Evolutionary conservation across 1,140 invertebrate genomes (phyloP).

Genomic region (Thrips palmi): DNA sequence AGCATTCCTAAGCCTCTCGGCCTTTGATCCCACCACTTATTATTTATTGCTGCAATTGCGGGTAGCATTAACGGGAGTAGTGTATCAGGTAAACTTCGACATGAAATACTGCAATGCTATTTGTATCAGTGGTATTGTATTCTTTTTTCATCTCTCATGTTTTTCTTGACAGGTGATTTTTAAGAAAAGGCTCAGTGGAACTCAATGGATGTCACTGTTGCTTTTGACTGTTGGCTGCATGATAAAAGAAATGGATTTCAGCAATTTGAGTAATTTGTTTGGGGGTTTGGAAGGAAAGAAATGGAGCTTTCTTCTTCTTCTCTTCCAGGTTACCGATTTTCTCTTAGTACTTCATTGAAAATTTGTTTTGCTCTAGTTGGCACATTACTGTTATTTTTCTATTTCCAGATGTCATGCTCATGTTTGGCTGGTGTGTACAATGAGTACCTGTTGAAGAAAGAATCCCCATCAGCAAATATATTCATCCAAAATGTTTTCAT

Average conservation of each 20-base stretch:
- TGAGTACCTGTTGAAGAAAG: conserved; percentile 81
- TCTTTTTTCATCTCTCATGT: conserved; percentile 7
- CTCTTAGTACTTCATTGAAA: conserved; percentile 2
- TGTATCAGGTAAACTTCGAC: conserved; percentile 60
- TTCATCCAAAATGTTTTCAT: conserved; percentile 92
- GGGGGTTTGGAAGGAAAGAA: conserved; percentile 7
- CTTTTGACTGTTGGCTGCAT: conserved; percentile 80
- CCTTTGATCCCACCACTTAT: conserved; percentile 89
- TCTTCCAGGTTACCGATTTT: not conserved
- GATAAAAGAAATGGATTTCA: conserved; percentile 66
- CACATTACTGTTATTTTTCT: conserved; percentile 15
- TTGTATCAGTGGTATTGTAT: not conserved
- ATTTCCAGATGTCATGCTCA: conserved; percentile 75
- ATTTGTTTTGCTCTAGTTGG: not conserved
- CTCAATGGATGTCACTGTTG: conserved; percentile 80
- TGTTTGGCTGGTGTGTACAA: conserved; percentile 93
- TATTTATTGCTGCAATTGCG: conserved; percentile 82
- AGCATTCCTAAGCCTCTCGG: conserved; percentile 74
- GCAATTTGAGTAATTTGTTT: conserved; percentile 20
- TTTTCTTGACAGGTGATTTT: conserved; percentile 53
- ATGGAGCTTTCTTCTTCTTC: conserved; percentile 8
- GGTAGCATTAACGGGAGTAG: conserved; percentile 77
- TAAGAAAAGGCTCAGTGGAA: conserved; percentile 56
- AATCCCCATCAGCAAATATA: conserved; percentile 65
- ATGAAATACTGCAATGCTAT: not conserved